Base-by-base conservation (phyloP, 2,797 vertebrate species). In the Acrossocheilus wenchowensis region DNA sequence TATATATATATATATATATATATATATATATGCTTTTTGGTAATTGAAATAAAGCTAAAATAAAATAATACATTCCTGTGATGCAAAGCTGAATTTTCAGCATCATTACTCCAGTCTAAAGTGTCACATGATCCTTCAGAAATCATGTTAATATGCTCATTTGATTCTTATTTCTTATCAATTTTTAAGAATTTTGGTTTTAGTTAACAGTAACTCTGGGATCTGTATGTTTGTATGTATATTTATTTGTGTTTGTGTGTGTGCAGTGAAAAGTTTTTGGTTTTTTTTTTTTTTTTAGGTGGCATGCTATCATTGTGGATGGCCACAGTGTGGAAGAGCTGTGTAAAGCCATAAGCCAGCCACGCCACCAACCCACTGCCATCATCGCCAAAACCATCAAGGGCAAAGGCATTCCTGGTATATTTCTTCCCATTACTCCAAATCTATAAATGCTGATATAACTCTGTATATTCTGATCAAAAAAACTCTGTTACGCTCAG, bases 291-390 rank as follows among this genome's bases (percentile, higher is more conserved):
- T 64, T 14, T 30, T 78, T 26, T 87, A 99, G 98, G 39, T 99
- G 98, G 98, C 96, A 98, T 15, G 92, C 97, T 64, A 95, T 98
- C 87, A 95, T 98, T 0, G 97, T 98, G 69, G 98, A 99, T 9
- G 98, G 98, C 30, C 98, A 99, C 95, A 98, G 97, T 0, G 96
- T 99, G 92, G 98, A 99, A 81, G 98, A 99, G 91, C 95, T 99
- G 81, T 99, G 97, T 94, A 99, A 99, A 92, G 98, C 97, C 88
- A 96, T 99, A n/a, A 96, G 96, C 88, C 96, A 97, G 91, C 95
- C 96, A 54, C 96, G 97, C 84, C 96, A 98, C 91, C 97, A 98
- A 84, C 98, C 98, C 14, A 98, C 96, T 1, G 97, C 96, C 89
- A 97, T 99, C 93, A 97, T 99, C 34, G 97, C 98, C 87, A 98